These are phyloP conservation scores for Cyphomyrmex costatus DNA, from an alignment of 1,140 invertebrate genomes.

Conservation along the genomic window DNA sequence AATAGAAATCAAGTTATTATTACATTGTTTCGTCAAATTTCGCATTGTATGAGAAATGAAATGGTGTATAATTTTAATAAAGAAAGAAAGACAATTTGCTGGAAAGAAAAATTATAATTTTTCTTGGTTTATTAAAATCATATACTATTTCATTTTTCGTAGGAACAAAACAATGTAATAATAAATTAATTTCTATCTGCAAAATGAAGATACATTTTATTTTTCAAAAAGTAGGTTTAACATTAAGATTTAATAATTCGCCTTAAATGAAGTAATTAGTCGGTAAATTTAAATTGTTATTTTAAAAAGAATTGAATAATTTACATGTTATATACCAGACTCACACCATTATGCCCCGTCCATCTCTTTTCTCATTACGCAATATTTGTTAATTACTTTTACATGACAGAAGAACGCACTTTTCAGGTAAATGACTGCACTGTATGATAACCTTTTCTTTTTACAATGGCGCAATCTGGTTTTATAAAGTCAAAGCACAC, in stretches of 20 bases:
- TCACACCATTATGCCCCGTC: neutral
- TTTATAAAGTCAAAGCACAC: conserved; percentile 50
- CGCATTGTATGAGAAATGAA: too few species aligned
- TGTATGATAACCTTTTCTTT: conserved; percentile 11
- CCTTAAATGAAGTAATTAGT: conserved; percentile 19
- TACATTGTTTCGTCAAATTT: too few species aligned
- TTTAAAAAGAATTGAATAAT: conserved; percentile 10
- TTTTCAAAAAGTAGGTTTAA: neutral
- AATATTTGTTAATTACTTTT: conserved; percentile 70
- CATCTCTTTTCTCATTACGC: conserved; percentile 41
- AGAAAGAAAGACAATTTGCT: too few species aligned
- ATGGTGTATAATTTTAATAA: too few species aligned
- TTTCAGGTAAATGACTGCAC: conserved; percentile 36
- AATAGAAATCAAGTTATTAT: too few species aligned
- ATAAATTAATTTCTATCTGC: neutral
- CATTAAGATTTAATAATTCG: neutral
- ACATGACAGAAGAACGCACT: conserved; percentile 20
- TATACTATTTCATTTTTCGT: neutral
- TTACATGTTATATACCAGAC: conserved; percentile 1
- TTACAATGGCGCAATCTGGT: neutral
- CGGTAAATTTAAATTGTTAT: conserved; percentile 8
- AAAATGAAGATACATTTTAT: neutral
- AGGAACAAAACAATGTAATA: neutral
- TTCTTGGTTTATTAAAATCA: neutral
- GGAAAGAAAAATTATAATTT: neutral